Base-by-base conservation (phyloP, 35 echinoderm and acorn worm genomes). In the Lytechinus variegatus region DNA sequence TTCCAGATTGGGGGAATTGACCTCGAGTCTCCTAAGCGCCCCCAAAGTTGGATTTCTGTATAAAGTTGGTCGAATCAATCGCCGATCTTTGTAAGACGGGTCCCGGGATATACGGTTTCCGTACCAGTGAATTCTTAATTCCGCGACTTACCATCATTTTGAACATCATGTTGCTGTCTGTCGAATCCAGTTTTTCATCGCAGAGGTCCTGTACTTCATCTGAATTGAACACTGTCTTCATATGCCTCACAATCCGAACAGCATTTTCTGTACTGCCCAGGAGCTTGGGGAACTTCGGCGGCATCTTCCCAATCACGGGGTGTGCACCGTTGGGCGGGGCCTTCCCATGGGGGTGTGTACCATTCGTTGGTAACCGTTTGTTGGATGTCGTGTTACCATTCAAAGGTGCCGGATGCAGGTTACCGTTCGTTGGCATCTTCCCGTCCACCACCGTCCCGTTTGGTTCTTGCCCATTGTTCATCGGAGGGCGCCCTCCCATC, bases 161-260 rank as follows among this genome's bases (percentile, higher is more conserved):
- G 54, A 55, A 93, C 92, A 93, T 93, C 54, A 93, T 57, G 55
- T 93, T 93, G 11, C 92, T 10, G 13, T 93, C 54, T 9, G 92
- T n/a, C 4, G 54, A 54, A n/a, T 93, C 92, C 92, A 93, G 55
- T 57, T 93, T 93, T 12, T 93, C 53, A 54, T 93, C 92, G 53
- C 92, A 93, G 9, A 93, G 92, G 3, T 93, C 92, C 92, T 93
- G 92, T 27, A 93, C 57, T 54, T 93, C 92, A 14, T 55, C 11
- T 24, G 92, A 93, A 93, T 93, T 93, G 92, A 93, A 93, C 4
- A 93, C 92, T 2, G 52, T 28, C 55, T 93, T 93, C 92, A 93
- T 93, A 54, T 93, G 92, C 52, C 92, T 54, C 53, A 93, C 54
- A 10, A 93, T 54, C 4, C 52, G 53, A 27, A 93, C 55, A 4